Evolutionary conservation across 2,888 invertebrate genomes (phyloP).

Genomic region (Chymomyza procnemis): DNA sequence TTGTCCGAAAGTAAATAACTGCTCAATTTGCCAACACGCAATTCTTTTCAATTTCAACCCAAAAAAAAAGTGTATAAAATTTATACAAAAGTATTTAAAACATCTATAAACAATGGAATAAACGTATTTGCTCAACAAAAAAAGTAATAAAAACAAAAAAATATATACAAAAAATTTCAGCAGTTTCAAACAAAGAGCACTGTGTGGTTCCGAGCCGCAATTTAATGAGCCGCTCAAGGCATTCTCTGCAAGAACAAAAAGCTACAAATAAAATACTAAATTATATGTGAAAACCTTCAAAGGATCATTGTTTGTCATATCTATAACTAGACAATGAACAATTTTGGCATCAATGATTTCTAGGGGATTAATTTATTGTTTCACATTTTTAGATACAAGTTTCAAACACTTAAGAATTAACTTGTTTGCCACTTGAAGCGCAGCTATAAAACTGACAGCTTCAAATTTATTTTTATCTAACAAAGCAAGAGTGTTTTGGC

Average conservation of each 20-base stretch:
- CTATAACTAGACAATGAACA: background rate
- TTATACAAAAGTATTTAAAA: background rate
- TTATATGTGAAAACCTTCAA: background rate
- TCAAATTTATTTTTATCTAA: too few species aligned
- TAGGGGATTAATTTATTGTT: background rate
- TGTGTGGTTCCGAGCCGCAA: background rate
- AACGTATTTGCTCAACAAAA: background rate
- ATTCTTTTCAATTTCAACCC: background rate
- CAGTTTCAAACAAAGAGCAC: background rate
- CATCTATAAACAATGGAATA: background rate
- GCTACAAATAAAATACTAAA: background rate
- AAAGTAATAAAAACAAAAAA: background rate
- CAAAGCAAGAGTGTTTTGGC: too few species aligned
- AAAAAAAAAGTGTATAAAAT: background rate
- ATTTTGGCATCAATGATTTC: background rate
- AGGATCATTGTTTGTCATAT: background rate
- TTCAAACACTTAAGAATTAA: background rate
- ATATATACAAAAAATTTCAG: background rate
- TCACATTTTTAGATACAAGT: background rate
- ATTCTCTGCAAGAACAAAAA: background rate
- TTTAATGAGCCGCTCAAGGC: background rate
- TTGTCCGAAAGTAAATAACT: slow-evolving; percentile 36
- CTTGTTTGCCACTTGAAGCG: background rate
- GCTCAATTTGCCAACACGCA: slow-evolving; percentile 4
- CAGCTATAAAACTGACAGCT: background rate